Conservation (phyloP, 2,888 invertebrate genomes). For the Mimas tiliae region DNA sequence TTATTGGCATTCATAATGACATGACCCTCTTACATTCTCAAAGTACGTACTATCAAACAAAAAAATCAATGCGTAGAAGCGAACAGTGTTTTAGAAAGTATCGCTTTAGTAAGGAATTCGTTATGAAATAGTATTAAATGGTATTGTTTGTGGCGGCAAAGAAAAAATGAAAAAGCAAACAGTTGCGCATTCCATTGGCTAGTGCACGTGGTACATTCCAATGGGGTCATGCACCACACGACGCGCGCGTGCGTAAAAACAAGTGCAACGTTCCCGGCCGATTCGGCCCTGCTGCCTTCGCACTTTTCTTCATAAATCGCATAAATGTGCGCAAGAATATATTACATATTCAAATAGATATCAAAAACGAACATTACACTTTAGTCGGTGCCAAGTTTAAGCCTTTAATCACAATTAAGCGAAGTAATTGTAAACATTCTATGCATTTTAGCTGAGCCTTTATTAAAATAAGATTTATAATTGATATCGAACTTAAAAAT, state of each 20-base stretch:
- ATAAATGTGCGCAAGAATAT: neutral
- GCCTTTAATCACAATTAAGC: too few relatives aligned
- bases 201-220: conserved; percentile 83
- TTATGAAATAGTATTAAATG: conserved; percentile 79
- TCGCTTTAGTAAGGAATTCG: conserved; percentile 70
- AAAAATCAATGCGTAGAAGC: conserved; percentile 54
- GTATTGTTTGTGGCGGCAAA: conserved; percentile 77
- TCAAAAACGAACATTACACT: neutral
- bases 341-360: neutral
- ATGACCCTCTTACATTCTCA: conserved; percentile 42
- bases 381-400: neutral
- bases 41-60: conserved; percentile 46
- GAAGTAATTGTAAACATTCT: neutral
- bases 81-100: conserved; percentile 70
- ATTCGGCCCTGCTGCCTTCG: conserved; percentile 47
- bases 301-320: conserved; percentile 39
- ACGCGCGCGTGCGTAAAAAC: conserved; percentile 76
- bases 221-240: conserved; percentile 81
- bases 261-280: conserved; percentile 68
- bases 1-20: conserved; percentile 39
- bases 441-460: neutral
- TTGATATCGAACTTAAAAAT: neutral
- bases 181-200: conserved; percentile 82
- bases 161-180: conserved; percentile 80
- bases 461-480: neutral